A percentile compares a stretch with the other conserved stretches of the same genome.
Evolutionary conservation across 2,888 invertebrate species (phyloP).

Genomic region (Hypena proboscidalis): DNA sequence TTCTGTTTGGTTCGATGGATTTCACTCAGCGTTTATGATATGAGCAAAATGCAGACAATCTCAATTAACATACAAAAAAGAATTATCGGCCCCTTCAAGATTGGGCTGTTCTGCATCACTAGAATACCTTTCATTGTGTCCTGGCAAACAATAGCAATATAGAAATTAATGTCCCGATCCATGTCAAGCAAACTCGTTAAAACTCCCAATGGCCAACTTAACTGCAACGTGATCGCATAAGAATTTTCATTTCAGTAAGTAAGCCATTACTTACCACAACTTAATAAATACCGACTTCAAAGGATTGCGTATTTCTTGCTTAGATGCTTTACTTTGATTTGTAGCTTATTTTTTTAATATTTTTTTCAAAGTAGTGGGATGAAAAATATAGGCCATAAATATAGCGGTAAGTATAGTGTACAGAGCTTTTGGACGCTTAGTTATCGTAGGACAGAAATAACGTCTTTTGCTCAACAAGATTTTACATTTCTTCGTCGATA

Average conservation of each 20-base stretch:
- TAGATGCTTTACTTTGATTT: slow-evolving; percentile 2
- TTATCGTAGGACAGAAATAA: too few species aligned
- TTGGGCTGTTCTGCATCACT: slow-evolving; percentile 24
- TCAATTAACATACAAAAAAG: slow-evolving; percentile 9
- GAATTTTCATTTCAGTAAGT: slow-evolving; percentile 31
- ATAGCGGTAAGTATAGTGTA: too few species aligned
- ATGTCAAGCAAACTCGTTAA: slow-evolving; percentile 53
- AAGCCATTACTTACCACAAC: slow-evolving; percentile 29
- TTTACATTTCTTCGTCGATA: too few species aligned
- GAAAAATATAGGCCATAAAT: too few species aligned
- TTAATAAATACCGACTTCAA: slow-evolving; percentile 25
- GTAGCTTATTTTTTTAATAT: too few species aligned
- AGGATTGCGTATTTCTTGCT: slow-evolving; percentile 17
- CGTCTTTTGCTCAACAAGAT: too few species aligned
- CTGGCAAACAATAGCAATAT: slow-evolving; percentile 66
- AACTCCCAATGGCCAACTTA: slow-evolving; percentile 31
- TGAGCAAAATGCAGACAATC: neutral
- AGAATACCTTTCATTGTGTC: slow-evolving; percentile 56
- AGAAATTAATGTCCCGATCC: slow-evolving; percentile 61
- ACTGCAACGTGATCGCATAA: slow-evolving; percentile 20
- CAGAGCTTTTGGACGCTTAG: too few species aligned
- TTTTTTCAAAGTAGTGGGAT: too few species aligned
- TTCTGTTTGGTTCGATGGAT: too few species aligned
- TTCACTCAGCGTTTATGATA: neutral
- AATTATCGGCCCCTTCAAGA: neutral